A percentile compares a stretch with the other conserved stretches of the same genome.
These are phyloP conservation scores for Catocala sponsa DNA, from an alignment of 2,888 invertebrate genomes.

Conservation along the genomic window DNA sequence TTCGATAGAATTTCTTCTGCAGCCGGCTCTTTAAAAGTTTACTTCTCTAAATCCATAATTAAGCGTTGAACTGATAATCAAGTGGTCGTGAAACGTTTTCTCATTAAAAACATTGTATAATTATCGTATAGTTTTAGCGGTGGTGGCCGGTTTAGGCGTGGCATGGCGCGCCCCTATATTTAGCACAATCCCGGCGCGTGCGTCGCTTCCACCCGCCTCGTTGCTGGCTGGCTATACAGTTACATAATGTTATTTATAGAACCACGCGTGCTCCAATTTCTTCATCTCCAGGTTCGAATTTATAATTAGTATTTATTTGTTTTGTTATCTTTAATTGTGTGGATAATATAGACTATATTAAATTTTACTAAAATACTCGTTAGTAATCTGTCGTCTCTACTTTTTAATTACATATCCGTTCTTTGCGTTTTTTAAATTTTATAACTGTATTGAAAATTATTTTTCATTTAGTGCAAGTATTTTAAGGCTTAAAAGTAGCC, in stretches of 20 bases:
- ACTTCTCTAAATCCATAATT: no score
- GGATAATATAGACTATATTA: slow-evolving; percentile 9
- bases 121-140: slow-evolving; percentile 55
- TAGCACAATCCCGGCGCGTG: slow-evolving; percentile 60
- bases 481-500: no score
- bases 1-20: neutral
- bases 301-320: slow-evolving; percentile 22
- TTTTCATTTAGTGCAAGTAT: no score
- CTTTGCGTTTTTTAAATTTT: no score
- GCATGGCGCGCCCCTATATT: slow-evolving; percentile 71
- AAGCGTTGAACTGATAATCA: neutral
- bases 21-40: no score
- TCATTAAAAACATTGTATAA: slow-evolving; percentile 16
- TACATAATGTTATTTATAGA: slow-evolving; percentile 74
- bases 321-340: slow-evolving; percentile 13
- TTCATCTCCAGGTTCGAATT: slow-evolving; percentile 35
- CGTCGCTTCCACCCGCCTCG: slow-evolving; percentile 58
- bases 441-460: no score
- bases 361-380: neutral
- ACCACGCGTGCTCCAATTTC: slow-evolving; percentile 56
- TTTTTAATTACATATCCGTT: no score
- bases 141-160: slow-evolving; percentile 66
- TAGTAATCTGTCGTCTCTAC: no score
- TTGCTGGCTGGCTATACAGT: slow-evolving; percentile 54
- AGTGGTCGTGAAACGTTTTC: neutral